phyloP scores from a whole-genome alignment of 2,797 vertebrate genomes.

The Dallia pectoralis region DNA sequence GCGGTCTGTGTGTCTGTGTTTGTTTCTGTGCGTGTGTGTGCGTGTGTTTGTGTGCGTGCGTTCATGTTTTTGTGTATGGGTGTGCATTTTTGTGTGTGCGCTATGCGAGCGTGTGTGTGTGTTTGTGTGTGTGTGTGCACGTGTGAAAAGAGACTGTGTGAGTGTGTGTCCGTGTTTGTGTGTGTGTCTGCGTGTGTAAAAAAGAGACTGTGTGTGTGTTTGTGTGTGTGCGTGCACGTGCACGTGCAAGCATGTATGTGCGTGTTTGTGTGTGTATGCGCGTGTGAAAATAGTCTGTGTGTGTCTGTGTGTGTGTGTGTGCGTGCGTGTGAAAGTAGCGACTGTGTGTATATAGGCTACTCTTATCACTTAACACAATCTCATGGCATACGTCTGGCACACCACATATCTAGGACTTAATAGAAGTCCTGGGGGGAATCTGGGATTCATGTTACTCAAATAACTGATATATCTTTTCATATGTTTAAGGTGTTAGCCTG shows the following conservation, averaged over 20 bases:
- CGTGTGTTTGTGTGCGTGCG: conserved; percentile 8
- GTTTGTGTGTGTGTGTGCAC: not conserved
- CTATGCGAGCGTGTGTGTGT: too few relatives aligned
- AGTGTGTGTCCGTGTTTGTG: conserved; percentile 7
- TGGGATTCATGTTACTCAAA: not conserved
- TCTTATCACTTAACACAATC: conserved; percentile 59
- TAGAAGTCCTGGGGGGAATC: conserved; percentile 28
- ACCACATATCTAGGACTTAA: conserved; percentile 44
- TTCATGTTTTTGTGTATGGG: not conserved
- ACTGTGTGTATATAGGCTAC: not conserved
- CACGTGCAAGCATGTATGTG: too few relatives aligned
- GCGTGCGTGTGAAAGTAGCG: too few relatives aligned
- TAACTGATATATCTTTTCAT: not conserved
- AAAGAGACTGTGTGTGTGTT: conserved; percentile 45
- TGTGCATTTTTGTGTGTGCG: too few relatives aligned
- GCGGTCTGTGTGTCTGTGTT: not conserved
- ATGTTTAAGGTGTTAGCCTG: not conserved
- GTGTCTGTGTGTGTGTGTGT: conserved; percentile 1
- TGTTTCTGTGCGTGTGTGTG: not conserved
- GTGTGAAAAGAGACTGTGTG: too few relatives aligned
- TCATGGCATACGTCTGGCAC: conserved; percentile 57
- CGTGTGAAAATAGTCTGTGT: conserved; percentile 8
- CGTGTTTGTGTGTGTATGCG: not conserved
- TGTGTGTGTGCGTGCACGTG: conserved; percentile 26
- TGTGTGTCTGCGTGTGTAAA: not conserved